Evolutionary conservation across 2,888 invertebrate genomes (phyloP), one percentile per base, ranked within the genome.

Genomic region (Strigamia maritima): DNA sequence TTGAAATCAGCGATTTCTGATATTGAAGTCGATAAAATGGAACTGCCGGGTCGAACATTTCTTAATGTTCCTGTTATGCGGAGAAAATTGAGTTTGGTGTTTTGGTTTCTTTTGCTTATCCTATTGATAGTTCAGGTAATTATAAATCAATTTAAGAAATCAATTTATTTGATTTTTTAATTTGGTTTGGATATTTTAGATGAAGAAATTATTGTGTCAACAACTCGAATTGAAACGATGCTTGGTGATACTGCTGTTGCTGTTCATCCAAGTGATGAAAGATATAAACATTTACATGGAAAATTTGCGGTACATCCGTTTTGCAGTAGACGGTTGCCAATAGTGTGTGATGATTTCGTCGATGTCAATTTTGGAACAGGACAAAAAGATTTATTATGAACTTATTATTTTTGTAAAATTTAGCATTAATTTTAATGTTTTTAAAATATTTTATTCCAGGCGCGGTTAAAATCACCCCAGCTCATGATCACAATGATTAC

Each of bases 151-250:
- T 16, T 38, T 3, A 35, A 6, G n/a, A 40, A 75, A 80, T 2
- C 14, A 31, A 31, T 16, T 44, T 38, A 31, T 44, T 49, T 77
- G 49, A 2, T 49, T 44, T 22, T 12, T 24, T 44, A 49, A 16
- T 40, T 77, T 77, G 40, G 4, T 77, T 77, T 38, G 2, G 12
- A 12, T 75, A 16, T 76, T 31, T 60, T 82, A 19, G 89, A 89
- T 35, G 95, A 95, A 76, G 95, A 94, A 87, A 89, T 97, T 60
- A 89, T 95, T 79, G 98, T 99, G 31, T 97, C 98, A 0, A 99
- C 99, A 0, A 99, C 99, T 0, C 92, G 99, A 83, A 92, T 98
- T 31, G 99, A 99, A 88, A 99, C 99, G 0, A 98, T 99, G 95
- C 87, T 99, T 14, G 90, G 98, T 0, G 99, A 99, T 86, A 94